A percentile compares a stretch with the other conserved stretches of the same genome.
phyloP scores from a whole-genome alignment of 2,888 invertebrate species.

The Ophioninae sp. region DNA sequence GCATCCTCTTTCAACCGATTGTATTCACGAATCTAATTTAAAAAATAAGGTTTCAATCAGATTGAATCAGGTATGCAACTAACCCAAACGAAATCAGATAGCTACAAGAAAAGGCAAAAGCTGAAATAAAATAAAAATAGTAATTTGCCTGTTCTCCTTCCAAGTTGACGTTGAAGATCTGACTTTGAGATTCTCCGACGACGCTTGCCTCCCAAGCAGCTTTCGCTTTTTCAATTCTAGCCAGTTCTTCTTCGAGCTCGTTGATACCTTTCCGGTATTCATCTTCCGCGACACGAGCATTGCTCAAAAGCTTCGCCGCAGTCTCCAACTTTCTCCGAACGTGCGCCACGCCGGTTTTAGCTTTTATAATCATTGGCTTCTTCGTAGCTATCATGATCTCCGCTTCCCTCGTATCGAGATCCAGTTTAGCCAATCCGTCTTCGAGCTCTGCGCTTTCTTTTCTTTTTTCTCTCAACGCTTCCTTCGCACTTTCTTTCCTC shows the following conservation, averaged over 20 bases:
- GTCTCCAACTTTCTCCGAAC: conserved; percentile 97
- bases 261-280: conserved; percentile 94
- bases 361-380: conserved; percentile 97
- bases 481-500: conserved; percentile 94
- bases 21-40: conserved; percentile 92
- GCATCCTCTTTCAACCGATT: conserved; percentile 97
- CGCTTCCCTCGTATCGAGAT: conserved; percentile 96
- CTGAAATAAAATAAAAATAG: not conserved
- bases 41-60: not conserved
- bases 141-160: conserved; percentile 91
- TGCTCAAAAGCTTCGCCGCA: conserved; percentile 93
- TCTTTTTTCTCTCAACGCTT: conserved; percentile 95
- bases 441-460: conserved; percentile 93
- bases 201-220: conserved; percentile 92
- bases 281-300: conserved; percentile 95
- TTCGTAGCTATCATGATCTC: conserved; percentile 97
- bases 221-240: conserved; percentile 89
- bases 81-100: too few relatives aligned
- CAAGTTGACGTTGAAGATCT: conserved; percentile 93
- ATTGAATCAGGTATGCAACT: not conserved
- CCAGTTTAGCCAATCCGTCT: conserved; percentile 95
- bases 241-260: conserved; percentile 92
- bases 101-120: not conserved
- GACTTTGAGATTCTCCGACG: conserved; percentile 89
- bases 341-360: conserved; percentile 97